Conservation (phyloP, 2,113 vertebrate genomes). For the Hiodon alosoides region DNA sequence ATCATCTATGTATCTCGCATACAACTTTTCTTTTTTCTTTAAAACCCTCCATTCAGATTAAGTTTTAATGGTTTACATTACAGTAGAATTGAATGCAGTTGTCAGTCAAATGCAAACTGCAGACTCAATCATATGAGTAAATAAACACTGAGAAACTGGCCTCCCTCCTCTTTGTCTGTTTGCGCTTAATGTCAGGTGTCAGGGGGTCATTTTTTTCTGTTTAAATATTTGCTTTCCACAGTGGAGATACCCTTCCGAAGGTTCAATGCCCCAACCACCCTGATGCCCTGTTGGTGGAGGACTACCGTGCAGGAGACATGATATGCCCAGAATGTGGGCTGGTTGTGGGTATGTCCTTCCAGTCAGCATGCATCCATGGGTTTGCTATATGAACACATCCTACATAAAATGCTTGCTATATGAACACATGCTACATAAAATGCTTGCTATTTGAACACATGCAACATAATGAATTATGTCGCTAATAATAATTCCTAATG, state of each 20-base stretch:
- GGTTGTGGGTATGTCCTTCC: slow-evolving; percentile 75
- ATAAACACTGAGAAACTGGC: not conserved
- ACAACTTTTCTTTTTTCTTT: not conserved
- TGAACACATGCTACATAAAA: too few species aligned
- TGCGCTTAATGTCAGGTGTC: not conserved
- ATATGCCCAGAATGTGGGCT: slow-evolving; percentile 96
- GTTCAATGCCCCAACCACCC: slow-evolving; percentile 96
- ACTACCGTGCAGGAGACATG: slow-evolving; percentile 98
- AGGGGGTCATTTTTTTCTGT: not conserved
- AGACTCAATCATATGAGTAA: not conserved
- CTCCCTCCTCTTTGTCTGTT: not conserved
- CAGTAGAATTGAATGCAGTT: not conserved
- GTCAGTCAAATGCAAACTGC: not conserved
- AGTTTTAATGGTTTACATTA: not conserved
- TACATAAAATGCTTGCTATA: too few species aligned
- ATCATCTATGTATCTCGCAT: not conserved
- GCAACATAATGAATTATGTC: too few species aligned
- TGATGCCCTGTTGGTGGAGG: slow-evolving; percentile 90
- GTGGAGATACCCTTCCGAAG: slow-evolving; percentile 82
- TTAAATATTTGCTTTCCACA: slow-evolving; percentile 35
- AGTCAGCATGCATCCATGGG: not conserved
- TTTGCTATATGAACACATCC: not conserved
- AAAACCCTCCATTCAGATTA: not conserved
- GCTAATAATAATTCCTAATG: too few species aligned
- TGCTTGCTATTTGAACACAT: too few species aligned